Conservation (phyloP, 1,140 invertebrate genomes). For the Drosophila quadrilineata region DNA sequence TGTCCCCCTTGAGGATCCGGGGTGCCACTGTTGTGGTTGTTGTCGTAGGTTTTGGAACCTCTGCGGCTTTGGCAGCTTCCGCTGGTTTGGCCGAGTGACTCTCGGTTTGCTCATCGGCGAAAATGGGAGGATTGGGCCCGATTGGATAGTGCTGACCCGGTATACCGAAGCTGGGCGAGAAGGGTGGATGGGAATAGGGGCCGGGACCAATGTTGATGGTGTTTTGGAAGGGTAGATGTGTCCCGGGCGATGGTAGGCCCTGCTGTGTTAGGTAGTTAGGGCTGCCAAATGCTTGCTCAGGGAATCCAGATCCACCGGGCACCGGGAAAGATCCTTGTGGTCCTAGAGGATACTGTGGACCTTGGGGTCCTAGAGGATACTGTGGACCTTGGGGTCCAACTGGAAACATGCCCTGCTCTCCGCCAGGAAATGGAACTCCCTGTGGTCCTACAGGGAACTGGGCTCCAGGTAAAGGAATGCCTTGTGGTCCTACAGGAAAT, state of each 20-base stretch:
- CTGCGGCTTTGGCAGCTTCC: background rate
- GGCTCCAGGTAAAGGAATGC: background rate
- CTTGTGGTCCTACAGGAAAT: slow-evolving; percentile 8
- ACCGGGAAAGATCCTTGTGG: background rate
- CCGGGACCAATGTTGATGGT: slow-evolving; percentile 42
- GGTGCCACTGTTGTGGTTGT: slow-evolving; percentile 21
- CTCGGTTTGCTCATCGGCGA: slow-evolving; percentile 44
- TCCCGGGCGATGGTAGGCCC: slow-evolving; percentile 36
- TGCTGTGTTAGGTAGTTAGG: slow-evolving; percentile 54
- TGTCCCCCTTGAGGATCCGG: slow-evolving; percentile 36
- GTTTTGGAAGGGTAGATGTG: slow-evolving; percentile 36
- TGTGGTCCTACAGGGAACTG: background rate
- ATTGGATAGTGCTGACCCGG: slow-evolving; percentile 28
- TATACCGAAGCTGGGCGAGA: slow-evolving; percentile 37
- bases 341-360: background rate
- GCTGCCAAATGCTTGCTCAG: too few species aligned
- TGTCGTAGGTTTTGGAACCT: background rate
- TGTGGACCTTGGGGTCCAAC: background rate
- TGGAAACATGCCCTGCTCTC: slow-evolving; percentile 7
- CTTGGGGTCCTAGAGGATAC: slow-evolving; percentile 3
- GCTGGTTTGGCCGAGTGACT: slow-evolving; percentile 3
- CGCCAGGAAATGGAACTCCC: slow-evolving; percentile 3
- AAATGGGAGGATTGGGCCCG: slow-evolving; percentile 9
- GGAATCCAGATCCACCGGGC: background rate
- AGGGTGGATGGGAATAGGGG: slow-evolving; percentile 40